phyloP scores from a whole-genome alignment of 2,113 vertebrate genomes.

The Nycticorax nycticorax region DNA sequence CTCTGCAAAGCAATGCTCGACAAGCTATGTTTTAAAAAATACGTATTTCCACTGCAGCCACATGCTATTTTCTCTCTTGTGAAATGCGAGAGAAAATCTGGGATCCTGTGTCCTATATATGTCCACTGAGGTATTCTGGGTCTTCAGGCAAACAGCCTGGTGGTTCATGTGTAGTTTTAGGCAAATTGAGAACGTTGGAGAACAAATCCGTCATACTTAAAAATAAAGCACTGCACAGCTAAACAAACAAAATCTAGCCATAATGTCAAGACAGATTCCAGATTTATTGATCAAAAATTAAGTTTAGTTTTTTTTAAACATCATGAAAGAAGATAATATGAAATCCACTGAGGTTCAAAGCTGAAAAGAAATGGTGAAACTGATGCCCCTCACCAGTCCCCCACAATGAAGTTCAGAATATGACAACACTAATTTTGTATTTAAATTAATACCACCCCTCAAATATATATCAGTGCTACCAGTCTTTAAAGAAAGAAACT shows the following conservation, averaged over 20 bases:
- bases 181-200: neutral
- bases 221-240: slow-evolving; percentile 59
- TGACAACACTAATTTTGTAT: neutral
- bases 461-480: neutral
- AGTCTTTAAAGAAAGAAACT: neutral
- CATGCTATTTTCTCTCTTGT: neutral
- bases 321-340: slow-evolving; percentile 73
- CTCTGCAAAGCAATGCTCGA: neutral
- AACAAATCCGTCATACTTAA: neutral
- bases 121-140: neutral
- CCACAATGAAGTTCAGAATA: neutral
- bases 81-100: neutral
- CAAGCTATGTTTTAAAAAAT: neutral
- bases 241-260: slow-evolving; percentile 68
- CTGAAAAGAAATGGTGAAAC: neutral
- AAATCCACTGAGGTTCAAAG: slow-evolving; percentile 76
- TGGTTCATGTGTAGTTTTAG: neutral
- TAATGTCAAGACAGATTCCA: slow-evolving; percentile 34
- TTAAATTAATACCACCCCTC: neutral
- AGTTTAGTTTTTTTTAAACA: slow-evolving; percentile 69
- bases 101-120: neutral
- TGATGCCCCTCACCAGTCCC: neutral
- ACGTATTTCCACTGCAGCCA: neutral
- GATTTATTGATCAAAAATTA: slow-evolving; percentile 51
- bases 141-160: neutral